These are phyloP conservation scores for Halichoeres trimaculatus DNA, from an alignment of 2,113 vertebrate species.

Conservation along the genomic window DNA sequence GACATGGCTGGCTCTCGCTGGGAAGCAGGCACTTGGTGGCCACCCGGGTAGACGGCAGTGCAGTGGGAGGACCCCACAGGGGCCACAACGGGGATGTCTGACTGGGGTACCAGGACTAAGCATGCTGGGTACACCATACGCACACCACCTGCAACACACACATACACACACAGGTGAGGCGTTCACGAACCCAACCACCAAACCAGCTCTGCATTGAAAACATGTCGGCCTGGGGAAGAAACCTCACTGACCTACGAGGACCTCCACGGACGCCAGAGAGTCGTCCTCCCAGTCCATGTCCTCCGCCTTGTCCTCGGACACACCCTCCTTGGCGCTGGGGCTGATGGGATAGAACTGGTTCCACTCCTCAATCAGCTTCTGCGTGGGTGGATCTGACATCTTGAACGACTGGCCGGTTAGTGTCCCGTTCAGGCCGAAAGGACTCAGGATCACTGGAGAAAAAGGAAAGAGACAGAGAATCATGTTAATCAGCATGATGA, in stretches of 20 bases:
- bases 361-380: constrained; percentile 98
- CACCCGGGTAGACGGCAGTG: constrained; percentile 90
- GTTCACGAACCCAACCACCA: background rate
- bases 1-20: constrained; percentile 97
- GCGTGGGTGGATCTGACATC: constrained; percentile 95
- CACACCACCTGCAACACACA: constrained; percentile 89
- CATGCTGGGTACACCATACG: constrained; percentile 98
- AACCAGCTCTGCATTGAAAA: background rate
- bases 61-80: constrained; percentile 91
- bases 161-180: background rate
- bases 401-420: constrained; percentile 99
- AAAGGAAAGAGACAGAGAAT: background rate
- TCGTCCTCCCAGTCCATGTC: constrained; percentile 99
- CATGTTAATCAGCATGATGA: background rate
- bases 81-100: constrained; percentile 91
- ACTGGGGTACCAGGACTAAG: constrained; percentile 96
- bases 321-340: constrained; percentile 88
- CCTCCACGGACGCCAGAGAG: constrained; percentile 96
- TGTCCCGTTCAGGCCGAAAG: constrained; percentile 96
- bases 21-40: constrained; percentile 96
- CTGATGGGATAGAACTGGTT: constrained; percentile 98
- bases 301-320: constrained; percentile 90
- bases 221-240: background rate
- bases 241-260: constrained; percentile 92
- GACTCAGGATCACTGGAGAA: constrained; percentile 93